Percentiles rank a stretch among this genome's conserved stretches.
phyloP scores from a whole-genome alignment of 92 coral and sea anemone species.

The Diadumene lineata region DNA sequence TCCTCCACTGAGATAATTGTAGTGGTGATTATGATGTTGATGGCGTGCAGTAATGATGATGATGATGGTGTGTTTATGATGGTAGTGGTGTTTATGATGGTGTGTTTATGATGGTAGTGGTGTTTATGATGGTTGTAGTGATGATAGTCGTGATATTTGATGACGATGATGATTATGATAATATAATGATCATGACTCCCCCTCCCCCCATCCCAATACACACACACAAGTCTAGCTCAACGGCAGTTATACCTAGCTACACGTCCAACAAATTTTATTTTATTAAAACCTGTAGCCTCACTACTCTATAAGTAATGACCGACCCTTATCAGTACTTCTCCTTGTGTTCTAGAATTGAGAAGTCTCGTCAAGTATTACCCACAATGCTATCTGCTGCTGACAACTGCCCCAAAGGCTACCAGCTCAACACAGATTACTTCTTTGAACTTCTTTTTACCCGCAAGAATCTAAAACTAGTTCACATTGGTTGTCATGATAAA shows the following conservation, averaged over 20 bases:
- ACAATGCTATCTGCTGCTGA: slow-evolving; percentile 69
- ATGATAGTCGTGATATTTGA: neutral
- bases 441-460: slow-evolving; percentile 82
- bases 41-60: neutral
- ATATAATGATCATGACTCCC: neutral
- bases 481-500: slow-evolving; percentile 89
- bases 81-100: neutral
- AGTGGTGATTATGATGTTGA: neutral
- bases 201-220: too few relatives aligned
- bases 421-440: slow-evolving; percentile 87
- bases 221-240: too few relatives aligned
- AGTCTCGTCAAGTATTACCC: slow-evolving; percentile 88
- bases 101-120: neutral
- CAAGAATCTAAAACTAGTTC: slow-evolving; percentile 87
- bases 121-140: neutral
- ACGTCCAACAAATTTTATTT: too few relatives aligned
- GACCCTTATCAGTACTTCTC: too few relatives aligned
- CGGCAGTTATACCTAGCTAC: too few relatives aligned
- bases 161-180: neutral
- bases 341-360: slow-evolving; percentile 77
- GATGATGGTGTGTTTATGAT: neutral
- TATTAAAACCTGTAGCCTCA: too few relatives aligned
- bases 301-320: too few relatives aligned
- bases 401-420: slow-evolving; percentile 69
- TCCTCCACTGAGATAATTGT: neutral